Evolutionary conservation across 2,888 invertebrate species (phyloP).

Genomic region (Ophion costatus): DNA sequence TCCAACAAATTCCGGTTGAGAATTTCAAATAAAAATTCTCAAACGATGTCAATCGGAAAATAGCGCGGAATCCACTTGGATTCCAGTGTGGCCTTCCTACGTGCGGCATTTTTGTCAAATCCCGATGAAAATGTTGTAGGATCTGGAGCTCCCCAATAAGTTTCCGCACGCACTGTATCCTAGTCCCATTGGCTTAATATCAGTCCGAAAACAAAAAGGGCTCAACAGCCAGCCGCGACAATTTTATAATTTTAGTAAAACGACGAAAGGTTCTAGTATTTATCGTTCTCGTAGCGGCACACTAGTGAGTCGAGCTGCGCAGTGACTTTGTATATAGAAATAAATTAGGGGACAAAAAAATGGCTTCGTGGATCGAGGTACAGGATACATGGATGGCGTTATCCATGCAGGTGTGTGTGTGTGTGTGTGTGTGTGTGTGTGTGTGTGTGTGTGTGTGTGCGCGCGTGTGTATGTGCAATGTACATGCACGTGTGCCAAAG

Average conservation of each 20-base stretch:
- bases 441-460: not conserved
- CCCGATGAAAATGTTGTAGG: too few species aligned
- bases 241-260: not conserved
- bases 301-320: not conserved
- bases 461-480: slow-evolving; percentile 34
- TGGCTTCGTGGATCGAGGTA: slow-evolving; percentile 1
- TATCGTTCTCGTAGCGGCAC: not conserved
- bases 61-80: too few species aligned
- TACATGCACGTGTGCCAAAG: slow-evolving; percentile 74
- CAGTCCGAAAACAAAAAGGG: not conserved
- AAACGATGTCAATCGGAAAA: too few species aligned
- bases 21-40: too few species aligned
- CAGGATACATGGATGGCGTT: not conserved
- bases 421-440: not conserved
- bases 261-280: not conserved
- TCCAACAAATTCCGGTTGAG: too few species aligned
- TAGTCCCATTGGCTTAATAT: not conserved
- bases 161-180: too few species aligned
- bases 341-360: slow-evolving; percentile 21
- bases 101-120: too few species aligned
- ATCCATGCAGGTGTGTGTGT: not conserved
- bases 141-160: too few species aligned
- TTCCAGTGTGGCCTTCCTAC: too few species aligned
- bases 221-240: not conserved
- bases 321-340: slow-evolving; percentile 14